phyloP scores from a whole-genome alignment of 1,140 invertebrate genomes.

The Tribolium madens region DNA sequence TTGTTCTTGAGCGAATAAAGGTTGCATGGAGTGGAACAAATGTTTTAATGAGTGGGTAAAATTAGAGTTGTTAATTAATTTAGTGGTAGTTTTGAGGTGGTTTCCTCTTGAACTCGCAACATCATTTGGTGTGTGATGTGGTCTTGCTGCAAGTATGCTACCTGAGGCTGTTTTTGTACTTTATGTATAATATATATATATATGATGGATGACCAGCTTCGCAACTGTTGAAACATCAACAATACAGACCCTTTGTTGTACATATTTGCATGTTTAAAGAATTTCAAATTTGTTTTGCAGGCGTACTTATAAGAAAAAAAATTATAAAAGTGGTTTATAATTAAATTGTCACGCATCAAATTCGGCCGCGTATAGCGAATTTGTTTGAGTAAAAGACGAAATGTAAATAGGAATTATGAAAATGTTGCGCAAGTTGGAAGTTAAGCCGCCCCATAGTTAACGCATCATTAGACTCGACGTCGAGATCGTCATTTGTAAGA shows the following conservation, averaged over 20 bases:
- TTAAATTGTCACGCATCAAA: conserved; percentile 18
- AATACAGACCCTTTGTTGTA: conserved; percentile 36
- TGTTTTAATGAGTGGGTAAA: conserved; percentile 26
- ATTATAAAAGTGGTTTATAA: conserved; percentile 8
- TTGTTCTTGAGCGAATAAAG: neutral
- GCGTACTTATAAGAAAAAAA: neutral
- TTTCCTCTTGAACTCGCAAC: conserved; percentile 5
- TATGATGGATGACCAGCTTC: conserved; percentile 25
- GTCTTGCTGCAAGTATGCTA: conserved; percentile 13
- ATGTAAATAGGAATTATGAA: conserved; percentile 46
- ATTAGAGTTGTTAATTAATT: conserved; percentile 32
- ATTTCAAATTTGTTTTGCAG: neutral
- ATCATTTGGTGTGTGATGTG: conserved; percentile 15
- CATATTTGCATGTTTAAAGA: conserved; percentile 39
- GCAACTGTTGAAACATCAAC: conserved; percentile 29
- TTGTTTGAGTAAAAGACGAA: conserved; percentile 29
- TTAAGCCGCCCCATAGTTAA: conserved; percentile 41
- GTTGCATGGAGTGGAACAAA: conserved; percentile 5
- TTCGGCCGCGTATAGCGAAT: conserved; percentile 14
- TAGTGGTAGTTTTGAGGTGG: conserved; percentile 30
- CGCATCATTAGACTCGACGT: conserved; percentile 39
- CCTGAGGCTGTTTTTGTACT: conserved; percentile 26
- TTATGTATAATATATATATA: neutral
- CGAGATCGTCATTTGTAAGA: conserved; percentile 22
- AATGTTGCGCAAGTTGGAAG: conserved; percentile 22